Conservation (phyloP, 2,113 vertebrate genomes). For the Sylvia atricapilla region DNA sequence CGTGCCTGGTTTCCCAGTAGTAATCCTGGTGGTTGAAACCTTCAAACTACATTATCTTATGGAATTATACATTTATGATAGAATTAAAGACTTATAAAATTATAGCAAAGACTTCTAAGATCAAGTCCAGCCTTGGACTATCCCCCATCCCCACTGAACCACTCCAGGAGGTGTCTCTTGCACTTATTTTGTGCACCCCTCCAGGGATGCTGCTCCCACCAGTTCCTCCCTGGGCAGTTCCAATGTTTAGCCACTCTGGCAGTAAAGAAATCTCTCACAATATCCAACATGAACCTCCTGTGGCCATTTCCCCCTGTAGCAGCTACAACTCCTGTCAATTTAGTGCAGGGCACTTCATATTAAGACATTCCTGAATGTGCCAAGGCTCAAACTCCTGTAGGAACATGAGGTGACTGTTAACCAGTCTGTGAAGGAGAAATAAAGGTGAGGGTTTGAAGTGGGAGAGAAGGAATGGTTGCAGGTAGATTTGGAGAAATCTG, state of each 20-base stretch:
- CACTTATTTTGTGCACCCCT: not conserved
- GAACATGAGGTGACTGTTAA: not conserved
- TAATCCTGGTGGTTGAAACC: not conserved
- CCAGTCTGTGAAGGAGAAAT: not conserved
- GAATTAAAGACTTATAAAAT: not conserved
- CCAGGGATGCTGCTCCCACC: not conserved
- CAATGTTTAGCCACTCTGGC: rapidly evolving
- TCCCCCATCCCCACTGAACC: not conserved
- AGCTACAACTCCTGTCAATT: not conserved
- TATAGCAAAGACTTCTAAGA: not conserved
- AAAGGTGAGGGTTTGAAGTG: not conserved
- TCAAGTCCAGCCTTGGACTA: not conserved
- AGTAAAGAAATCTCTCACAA: not conserved
- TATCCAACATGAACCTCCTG: rapidly evolving
- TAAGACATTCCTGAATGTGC: not conserved
- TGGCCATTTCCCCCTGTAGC: not conserved
- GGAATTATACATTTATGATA: not conserved
- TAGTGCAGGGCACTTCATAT: rapidly evolving
- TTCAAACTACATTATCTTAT: rapidly evolving
- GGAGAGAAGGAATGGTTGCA: not conserved
- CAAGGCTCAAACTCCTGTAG: not conserved
- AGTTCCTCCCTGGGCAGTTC: not conserved
- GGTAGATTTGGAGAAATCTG: not conserved
- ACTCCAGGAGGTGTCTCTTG: not conserved
- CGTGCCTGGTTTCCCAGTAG: rapidly evolving